Evolutionary conservation across 2,888 invertebrate genomes (phyloP), one percentile per base, ranked within the genome.

Genomic region (Callyntrura guangdongensis): DNA sequence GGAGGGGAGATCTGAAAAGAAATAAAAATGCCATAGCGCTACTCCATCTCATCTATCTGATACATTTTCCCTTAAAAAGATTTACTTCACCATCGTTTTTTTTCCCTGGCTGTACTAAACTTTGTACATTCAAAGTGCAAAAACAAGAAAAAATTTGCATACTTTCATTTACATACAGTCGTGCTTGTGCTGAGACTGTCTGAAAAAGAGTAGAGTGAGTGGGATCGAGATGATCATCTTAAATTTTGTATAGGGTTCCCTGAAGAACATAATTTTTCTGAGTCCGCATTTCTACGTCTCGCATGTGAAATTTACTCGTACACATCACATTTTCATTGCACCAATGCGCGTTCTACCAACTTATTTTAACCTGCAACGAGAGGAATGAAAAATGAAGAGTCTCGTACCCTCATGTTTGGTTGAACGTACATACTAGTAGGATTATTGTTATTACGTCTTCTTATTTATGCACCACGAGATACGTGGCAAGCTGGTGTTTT

Each of bases 131-230:
- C 17, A 49, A 67, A 84, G 49, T 69, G 84, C 25, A 77, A 86
- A 74, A 49, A 74, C 74, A 74, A 86, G 61, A 17, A 67, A 56
- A 59, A 79, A 81, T 81, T 87, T 81, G 81, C 81, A 81, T 79
- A 69, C 53, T 25, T 69, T 81, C 81, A 87, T 87, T 87, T 69
- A 45, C 87, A 87, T 87, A 47, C 77, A 45, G 14, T 81, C 20
- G 20, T 81, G 36, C 61, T 45, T 59, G 20, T 59, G 45, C 61
- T 45, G 59, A 61, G 59, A 20, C 17, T 8, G 14, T 77, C 22
- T 49, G 17, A 69, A 69, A 45, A 0, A 27, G 17, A 36, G 14
- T 12, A 64, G 27, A 67, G 14, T 5, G n/a, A 45, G 17, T 11
- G 11, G 17, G 14, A 45, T 74, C 59, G 36, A 59, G 74, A 56